phyloP scores from a whole-genome alignment of 2,888 invertebrate genomes.

The Hypomecis punctinalis region DNA sequence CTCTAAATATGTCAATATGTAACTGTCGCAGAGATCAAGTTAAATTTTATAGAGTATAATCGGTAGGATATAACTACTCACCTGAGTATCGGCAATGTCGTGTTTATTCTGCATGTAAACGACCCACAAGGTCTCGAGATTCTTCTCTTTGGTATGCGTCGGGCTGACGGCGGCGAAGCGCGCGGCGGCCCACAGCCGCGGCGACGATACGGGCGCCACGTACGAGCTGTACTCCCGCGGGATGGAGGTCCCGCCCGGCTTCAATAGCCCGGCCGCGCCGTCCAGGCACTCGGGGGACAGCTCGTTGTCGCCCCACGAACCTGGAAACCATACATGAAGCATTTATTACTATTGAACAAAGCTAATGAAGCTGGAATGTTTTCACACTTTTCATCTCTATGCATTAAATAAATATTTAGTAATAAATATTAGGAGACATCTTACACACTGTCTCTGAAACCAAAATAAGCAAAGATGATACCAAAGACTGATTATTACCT shows the following conservation, averaged over 20 bases:
- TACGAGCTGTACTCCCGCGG: conserved; percentile 94
- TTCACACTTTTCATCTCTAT: too few relatives aligned
- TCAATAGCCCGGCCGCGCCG: conserved; percentile 94
- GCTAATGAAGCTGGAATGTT: too few relatives aligned
- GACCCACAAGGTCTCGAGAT: conserved; percentile 95
- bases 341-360: too few relatives aligned
- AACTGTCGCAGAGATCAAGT: too few relatives aligned
- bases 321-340: conserved; percentile 54
- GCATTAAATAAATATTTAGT: too few relatives aligned
- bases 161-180: conserved; percentile 58
- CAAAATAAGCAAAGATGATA: too few relatives aligned
- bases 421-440: too few relatives aligned
- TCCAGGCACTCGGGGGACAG: conserved; percentile 99
- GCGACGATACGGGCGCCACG: conserved; percentile 96
- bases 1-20: too few relatives aligned
- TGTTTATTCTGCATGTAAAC: conserved; percentile 95
- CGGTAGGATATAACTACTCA: conserved; percentile 42
- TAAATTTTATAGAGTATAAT: too few relatives aligned
- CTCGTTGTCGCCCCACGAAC: conserved; percentile 99
- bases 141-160: conserved; percentile 63
- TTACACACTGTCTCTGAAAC: too few relatives aligned
- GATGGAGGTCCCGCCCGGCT: conserved; percentile 95
- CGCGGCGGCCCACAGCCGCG: conserved; percentile 93
- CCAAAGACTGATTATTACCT: too few relatives aligned
- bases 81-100: conserved; percentile 89